phyloP scores from a whole-genome alignment of 2,797 vertebrate genomes.

The Dendrocincla fuliginosa region DNA sequence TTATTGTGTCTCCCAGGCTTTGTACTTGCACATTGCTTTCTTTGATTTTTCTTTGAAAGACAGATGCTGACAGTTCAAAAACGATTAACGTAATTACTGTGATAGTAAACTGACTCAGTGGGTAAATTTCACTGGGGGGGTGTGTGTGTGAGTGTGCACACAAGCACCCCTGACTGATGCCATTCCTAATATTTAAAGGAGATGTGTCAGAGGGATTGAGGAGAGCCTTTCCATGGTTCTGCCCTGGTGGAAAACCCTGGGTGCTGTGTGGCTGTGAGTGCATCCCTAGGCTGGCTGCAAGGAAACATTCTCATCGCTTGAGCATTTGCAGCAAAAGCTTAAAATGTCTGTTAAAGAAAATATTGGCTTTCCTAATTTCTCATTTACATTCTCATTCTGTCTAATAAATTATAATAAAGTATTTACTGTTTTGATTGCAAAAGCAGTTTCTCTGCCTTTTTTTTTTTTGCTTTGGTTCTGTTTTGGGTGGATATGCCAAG shows the following conservation, averaged over 20 bases:
- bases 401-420: constrained; percentile 65
- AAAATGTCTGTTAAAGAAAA: constrained; percentile 36
- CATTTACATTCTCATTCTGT: constrained; percentile 63
- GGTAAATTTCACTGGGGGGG: neutral
- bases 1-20: constrained; percentile 44
- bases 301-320: neutral
- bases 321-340: neutral
- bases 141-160: neutral
- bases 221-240: neutral
- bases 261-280: neutral
- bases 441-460: constrained; percentile 49
- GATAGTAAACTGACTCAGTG: constrained; percentile 25
- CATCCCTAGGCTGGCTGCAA: neutral
- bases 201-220: neutral
- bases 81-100: constrained; percentile 19
- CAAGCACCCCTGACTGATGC: neutral
- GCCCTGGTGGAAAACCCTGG: neutral
- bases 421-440: constrained; percentile 60
- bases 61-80: constrained; percentile 61
- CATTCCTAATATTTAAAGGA: neutral
- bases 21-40: constrained; percentile 23
- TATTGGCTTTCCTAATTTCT: constrained; percentile 50
- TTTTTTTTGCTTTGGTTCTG: constrained; percentile 58
- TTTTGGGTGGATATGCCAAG: constrained; percentile 58
- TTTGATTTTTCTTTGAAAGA: constrained; percentile 62